Evolutionary conservation across 2,113 vertebrate species (phyloP).

Genomic region (Monopterus albus): DNA sequence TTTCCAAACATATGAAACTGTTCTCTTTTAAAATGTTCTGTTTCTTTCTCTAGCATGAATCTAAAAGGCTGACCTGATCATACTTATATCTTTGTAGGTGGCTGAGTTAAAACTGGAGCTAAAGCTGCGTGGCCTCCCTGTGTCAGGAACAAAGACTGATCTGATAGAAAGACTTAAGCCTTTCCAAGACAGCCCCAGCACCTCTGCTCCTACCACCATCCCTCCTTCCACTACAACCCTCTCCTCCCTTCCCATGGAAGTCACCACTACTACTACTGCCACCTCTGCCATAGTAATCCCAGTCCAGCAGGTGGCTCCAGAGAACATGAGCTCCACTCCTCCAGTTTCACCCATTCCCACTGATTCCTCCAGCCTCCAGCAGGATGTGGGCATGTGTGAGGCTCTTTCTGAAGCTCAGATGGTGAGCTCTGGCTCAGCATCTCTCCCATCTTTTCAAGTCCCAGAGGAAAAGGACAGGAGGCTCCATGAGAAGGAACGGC

Average conservation of each 20-base stretch:
- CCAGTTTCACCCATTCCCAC: conserved; percentile 88
- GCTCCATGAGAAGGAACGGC: conserved; percentile 96
- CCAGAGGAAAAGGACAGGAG: conserved; percentile 89
- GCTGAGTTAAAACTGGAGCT: conserved; percentile 96
- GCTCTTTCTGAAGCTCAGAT: conserved; percentile 56
- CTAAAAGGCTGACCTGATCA: not conserved
- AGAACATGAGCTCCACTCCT: conserved; percentile 83
- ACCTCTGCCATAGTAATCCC: conserved; percentile 54
- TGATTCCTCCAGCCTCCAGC: conserved; percentile 81
- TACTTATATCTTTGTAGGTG: conserved; percentile 81
- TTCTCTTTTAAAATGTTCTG: not conserved
- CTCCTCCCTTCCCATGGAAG: conserved; percentile 75
- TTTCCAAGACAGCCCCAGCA: conserved; percentile 85
- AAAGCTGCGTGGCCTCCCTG: conserved; percentile 93
- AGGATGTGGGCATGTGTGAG: conserved; percentile 84
- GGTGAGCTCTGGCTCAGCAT: conserved; percentile 77
- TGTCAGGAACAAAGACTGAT: conserved; percentile 97
- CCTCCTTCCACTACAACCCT: conserved; percentile 24
- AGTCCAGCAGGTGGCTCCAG: conserved; percentile 65
- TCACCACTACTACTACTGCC: conserved; percentile 46
- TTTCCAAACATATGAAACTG: too few relatives aligned
- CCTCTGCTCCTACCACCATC: conserved; percentile 34
- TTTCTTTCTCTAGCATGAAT: not conserved
- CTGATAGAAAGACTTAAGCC: conserved; percentile 95
- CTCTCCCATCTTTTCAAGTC: conserved; percentile 66